Conservation (phyloP, 2,797 vertebrate genomes). For the Anableps anableps region DNA sequence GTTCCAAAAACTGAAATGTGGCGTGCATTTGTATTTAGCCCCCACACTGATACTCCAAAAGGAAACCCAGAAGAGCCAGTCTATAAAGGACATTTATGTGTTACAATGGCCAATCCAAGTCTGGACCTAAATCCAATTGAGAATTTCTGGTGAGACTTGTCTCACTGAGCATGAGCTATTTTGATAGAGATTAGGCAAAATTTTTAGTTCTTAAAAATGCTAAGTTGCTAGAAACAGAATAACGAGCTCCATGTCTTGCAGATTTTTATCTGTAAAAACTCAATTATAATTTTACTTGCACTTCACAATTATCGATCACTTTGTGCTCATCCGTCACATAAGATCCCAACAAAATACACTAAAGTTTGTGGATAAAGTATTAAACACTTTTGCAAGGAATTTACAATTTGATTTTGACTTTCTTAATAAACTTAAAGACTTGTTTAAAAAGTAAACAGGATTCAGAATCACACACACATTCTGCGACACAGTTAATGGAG, state of each 20-base stretch:
- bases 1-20: not conserved
- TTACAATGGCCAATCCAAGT: not conserved
- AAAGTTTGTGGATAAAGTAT: not conserved
- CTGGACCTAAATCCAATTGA: not conserved
- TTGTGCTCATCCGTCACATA: not conserved
- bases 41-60: not conserved
- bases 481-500: constrained; percentile 14
- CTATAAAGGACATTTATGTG: not conserved
- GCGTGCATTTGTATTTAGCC: not conserved
- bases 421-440: not conserved
- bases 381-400: not conserved
- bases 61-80: not conserved
- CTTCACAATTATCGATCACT: not conserved
- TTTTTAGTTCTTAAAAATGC: not conserved
- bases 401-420: not conserved
- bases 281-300: not conserved
- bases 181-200: not conserved
- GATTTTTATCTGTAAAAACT: not conserved
- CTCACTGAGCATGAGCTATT: not conserved
- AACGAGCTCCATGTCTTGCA: too few species aligned
- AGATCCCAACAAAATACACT: not conserved
- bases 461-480: not conserved
- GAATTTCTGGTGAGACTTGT: not conserved
- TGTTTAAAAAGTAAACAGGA: not conserved
- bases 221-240: not conserved